These are phyloP conservation scores for Lithobates sylvaticus DNA, from an alignment of 2,797 vertebrate genomes.

Conservation along the genomic window DNA sequence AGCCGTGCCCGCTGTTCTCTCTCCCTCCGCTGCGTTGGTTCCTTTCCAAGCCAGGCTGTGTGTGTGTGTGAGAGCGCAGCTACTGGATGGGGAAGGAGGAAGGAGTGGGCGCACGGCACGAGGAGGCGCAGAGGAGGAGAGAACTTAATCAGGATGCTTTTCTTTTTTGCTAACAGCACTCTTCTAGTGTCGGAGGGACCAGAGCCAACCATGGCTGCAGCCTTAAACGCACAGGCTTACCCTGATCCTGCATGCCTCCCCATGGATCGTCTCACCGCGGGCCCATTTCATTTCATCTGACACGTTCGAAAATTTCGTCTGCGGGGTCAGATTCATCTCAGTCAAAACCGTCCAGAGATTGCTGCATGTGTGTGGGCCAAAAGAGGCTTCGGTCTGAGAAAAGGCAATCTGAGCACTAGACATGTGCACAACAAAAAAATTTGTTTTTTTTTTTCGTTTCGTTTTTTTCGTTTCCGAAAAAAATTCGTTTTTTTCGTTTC, in stretches of 20 bases:
- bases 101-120: constrained; percentile 33
- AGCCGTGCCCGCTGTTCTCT: constrained; percentile 26
- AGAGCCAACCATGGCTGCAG: not conserved
- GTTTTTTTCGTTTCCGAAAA: too few relatives aligned
- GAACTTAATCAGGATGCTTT: constrained; percentile 44
- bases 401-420: too few relatives aligned
- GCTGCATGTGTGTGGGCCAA: not conserved
- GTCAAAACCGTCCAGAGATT: not conserved
- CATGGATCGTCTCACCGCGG: not conserved
- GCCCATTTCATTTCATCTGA: not conserved
- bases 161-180: constrained; percentile 25
- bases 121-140: constrained; percentile 34
- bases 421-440: too few relatives aligned
- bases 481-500: too few relatives aligned
- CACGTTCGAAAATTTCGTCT: not conserved
- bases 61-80: constrained; percentile 20
- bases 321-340: not conserved
- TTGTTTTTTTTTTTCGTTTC: too few relatives aligned
- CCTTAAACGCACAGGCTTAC: not conserved
- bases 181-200: not conserved
- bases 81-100: constrained; percentile 33
- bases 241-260: not conserved
- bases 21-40: constrained; percentile 19
- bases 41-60: constrained; percentile 38
- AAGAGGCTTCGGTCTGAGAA: too few relatives aligned